These are phyloP conservation scores for Planiliza haematocheilus DNA, from an alignment of 2,113 vertebrate genomes.

Conservation along the genomic window DNA sequence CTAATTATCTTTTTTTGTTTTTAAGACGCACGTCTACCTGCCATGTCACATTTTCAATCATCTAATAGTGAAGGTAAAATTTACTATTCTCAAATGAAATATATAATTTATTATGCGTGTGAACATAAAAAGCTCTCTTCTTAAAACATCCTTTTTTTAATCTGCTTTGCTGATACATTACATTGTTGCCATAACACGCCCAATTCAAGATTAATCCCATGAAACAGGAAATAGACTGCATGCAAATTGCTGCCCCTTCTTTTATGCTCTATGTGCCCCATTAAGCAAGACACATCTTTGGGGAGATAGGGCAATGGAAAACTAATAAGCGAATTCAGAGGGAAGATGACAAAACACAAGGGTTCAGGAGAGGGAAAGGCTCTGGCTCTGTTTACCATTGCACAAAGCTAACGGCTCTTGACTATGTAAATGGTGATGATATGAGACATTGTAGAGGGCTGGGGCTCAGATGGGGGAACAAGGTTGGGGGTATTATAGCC, in stretches of 20 bases:
- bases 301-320: conserved; percentile 68
- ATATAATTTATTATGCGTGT: neutral
- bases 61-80: too few species aligned
- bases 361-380: conserved; percentile 72
- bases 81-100: too few species aligned
- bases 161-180: conserved; percentile 1
- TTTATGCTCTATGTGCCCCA: conserved; percentile 61
- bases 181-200: conserved; percentile 13
- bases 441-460: conserved; percentile 80
- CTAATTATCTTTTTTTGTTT: conserved; percentile 7
- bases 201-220: conserved; percentile 39
- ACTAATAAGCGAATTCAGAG: conserved; percentile 74
- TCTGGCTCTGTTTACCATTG: conserved; percentile 79
- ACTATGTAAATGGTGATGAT: conserved; percentile 88
- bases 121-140: neutral
- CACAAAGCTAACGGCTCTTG: conserved; percentile 86
- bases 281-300: conserved; percentile 65
- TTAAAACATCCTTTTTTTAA: neutral
- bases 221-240: conserved; percentile 45
- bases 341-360: conserved; percentile 72
- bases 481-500: conserved; percentile 80
- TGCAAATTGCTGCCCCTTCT: conserved; percentile 62
- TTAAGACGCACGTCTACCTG: too few species aligned
- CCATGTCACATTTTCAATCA: too few species aligned
- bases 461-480: conserved; percentile 85